Base-by-base conservation (phyloP, 2,888 invertebrate genomes). In the Aphrophora alni region DNA sequence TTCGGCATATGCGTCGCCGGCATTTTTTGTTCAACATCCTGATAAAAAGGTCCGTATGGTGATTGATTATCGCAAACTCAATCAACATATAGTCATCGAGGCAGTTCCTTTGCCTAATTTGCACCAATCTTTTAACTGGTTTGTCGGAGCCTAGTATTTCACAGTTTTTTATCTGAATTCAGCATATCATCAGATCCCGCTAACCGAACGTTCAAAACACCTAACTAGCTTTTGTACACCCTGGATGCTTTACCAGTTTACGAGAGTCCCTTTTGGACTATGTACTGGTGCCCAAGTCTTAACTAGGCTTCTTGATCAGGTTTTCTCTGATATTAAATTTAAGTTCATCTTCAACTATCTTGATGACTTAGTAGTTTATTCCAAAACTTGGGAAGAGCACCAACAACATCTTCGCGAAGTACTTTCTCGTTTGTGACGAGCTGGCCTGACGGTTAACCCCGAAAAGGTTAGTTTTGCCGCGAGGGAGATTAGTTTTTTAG, bases 381-480 rank as follows among this genome's bases (percentile, higher is more conserved):
- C 80, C 28, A 44, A 44, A 17, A 70, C 77, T n/a, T 77, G 78
- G n/a, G 77, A 79, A 25, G 77, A 81, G 5, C 82, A 84, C 26
- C 12, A 81, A 1, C 28, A n/a, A 10, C 73, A 82, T 69, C 25
- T 82, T 17, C 25, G 72, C 7, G 27, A 80, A 26, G 76, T 84
- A 4, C 75, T 84, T 8, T 17, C n/a, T 17, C 71, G 83, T 81
- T 17, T 82, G 78, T 0, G 44, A 25, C 8, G 84, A 74, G 77
- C 85, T 80, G 7, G 83, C 83, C 21, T 85, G 82, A 79, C 78
- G 14, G 83, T 86, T 0, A 86, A 85, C 5, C 84, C 85, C 0
- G 82, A 84, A 21, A 82, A 84, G 77, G 74, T 82, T 38, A 59
- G 68, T 27, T 78, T 81, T 77, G 59, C 80, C 28, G 38, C 73